Evolutionary conservation across 2,797 vertebrate genomes (phyloP).

Genomic region (Enteromius mattozi): DNA sequence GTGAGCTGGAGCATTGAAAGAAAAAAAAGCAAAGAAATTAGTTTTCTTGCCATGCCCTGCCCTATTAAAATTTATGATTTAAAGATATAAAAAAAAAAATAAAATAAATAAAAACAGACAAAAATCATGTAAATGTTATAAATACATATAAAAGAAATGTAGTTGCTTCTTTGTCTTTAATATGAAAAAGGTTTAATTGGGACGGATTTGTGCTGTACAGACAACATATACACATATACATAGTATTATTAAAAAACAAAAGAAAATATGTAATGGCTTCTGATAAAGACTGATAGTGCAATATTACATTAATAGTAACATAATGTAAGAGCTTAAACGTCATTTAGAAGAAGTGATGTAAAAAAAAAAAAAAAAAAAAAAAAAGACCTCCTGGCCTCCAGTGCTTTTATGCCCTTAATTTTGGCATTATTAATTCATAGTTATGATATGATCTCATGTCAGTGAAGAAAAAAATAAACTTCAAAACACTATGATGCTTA

Average conservation of each 20-base stretch:
- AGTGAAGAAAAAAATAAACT: not conserved
- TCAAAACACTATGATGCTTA: not conserved
- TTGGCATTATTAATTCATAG: conserved; percentile 7
- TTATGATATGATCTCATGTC: not conserved
- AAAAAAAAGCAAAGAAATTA: not conserved
- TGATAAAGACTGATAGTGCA: conserved; percentile 3
- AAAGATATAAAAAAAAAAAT: not conserved
- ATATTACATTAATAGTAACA: not conserved
- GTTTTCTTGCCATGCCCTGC: not conserved
- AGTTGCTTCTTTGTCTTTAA: not conserved
- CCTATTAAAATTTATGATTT: not conserved
- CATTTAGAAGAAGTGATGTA: not conserved
- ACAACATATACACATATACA: conserved; percentile 35
- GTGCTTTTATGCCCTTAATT: not conserved
- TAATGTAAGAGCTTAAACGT: conserved; percentile 6
- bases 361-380: not conserved
- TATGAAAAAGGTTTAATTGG: conserved; percentile 13
- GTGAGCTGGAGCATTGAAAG: not conserved
- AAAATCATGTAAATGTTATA: not conserved
- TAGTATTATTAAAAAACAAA: conserved; percentile 17
- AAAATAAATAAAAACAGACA: not conserved
- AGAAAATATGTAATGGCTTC: not conserved
- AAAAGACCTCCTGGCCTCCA: conserved; percentile 3
- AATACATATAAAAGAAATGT: not conserved
- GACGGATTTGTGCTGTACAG: conserved; percentile 28